Percentiles rank a stretch among this genome's conserved stretches.
Evolutionary conservation across 2,888 invertebrate species (phyloP).

Genomic region (Portevinia maculata): DNA sequence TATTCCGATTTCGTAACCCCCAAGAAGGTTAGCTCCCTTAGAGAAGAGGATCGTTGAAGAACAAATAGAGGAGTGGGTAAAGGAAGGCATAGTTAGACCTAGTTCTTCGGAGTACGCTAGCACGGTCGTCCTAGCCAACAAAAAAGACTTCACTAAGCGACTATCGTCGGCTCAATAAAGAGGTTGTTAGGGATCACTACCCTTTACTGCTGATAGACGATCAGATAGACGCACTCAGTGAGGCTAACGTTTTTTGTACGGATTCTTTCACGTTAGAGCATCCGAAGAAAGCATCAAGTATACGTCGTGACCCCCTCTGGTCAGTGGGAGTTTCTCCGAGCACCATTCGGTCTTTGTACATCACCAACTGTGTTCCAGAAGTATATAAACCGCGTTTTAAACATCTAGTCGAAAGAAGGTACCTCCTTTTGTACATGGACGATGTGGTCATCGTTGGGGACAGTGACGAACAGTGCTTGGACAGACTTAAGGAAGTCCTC

Average conservation of each 20-base stretch:
- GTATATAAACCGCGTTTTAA: constrained; percentile 62
- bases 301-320: constrained; percentile 41
- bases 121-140: constrained; percentile 38
- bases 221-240: constrained; percentile 63
- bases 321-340: constrained; percentile 34
- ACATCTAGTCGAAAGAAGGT: neutral
- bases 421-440: constrained; percentile 61
- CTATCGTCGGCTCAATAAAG: constrained; percentile 63
- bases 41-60: constrained; percentile 48
- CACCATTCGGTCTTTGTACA: constrained; percentile 36
- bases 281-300: constrained; percentile 41
- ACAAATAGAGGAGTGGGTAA: constrained; percentile 64
- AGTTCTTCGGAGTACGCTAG: constrained; percentile 66
- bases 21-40: constrained; percentile 10
- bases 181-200: constrained; percentile 37
- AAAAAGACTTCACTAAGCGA: constrained; percentile 48
- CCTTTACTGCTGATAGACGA: constrained; percentile 70
- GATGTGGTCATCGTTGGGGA: constrained; percentile 75
- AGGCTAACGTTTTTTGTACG: constrained; percentile 68
- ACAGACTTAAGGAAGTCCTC: neutral
- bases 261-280: constrained; percentile 72
- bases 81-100: constrained; percentile 49
- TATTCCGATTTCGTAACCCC: constrained; percentile 25
- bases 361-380: constrained; percentile 75
- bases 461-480: neutral